phyloP scores from a whole-genome alignment of 2,888 invertebrate genomes.

The Sinhomidia bicolor region DNA sequence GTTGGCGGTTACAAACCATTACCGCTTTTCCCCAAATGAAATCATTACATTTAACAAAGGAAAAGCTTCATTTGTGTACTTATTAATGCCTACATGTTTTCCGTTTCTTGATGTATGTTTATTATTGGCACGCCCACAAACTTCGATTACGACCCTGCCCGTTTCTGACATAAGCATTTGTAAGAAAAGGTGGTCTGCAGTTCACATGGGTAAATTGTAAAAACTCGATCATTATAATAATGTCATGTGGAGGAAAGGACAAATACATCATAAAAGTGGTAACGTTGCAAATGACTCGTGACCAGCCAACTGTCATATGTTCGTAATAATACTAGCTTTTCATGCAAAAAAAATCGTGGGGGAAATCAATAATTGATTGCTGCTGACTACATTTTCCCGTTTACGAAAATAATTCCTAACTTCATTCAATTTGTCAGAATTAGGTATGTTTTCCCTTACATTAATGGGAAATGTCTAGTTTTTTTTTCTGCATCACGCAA shows the following conservation, averaged over 20 bases:
- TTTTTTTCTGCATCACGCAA: constrained; percentile 1
- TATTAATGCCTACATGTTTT: no score
- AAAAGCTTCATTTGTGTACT: no score
- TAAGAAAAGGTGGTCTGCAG: not conserved
- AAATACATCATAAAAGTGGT: not conserved
- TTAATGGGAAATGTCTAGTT: not conserved
- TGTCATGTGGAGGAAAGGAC: not conserved
- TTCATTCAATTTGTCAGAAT: constrained; percentile 16
- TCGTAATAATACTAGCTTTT: not conserved
- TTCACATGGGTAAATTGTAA: no score
- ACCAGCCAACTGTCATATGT: not conserved
- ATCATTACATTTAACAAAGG: no score
- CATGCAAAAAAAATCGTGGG: not conserved
- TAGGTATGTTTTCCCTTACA: not conserved
- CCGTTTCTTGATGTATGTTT: no score
- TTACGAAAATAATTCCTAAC: not conserved
- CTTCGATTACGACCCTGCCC: not conserved
- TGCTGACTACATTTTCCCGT: not conserved
- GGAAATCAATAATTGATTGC: not conserved
- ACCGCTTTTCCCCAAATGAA: no score
- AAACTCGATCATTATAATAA: no score
- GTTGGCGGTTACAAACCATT: no score
- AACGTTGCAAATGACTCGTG: not conserved
- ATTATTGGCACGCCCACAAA: not conserved
- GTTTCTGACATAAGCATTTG: not conserved